These are phyloP conservation scores for Xestia c-nigrum DNA, from an alignment of 2,888 invertebrate species.

Conservation along the genomic window DNA sequence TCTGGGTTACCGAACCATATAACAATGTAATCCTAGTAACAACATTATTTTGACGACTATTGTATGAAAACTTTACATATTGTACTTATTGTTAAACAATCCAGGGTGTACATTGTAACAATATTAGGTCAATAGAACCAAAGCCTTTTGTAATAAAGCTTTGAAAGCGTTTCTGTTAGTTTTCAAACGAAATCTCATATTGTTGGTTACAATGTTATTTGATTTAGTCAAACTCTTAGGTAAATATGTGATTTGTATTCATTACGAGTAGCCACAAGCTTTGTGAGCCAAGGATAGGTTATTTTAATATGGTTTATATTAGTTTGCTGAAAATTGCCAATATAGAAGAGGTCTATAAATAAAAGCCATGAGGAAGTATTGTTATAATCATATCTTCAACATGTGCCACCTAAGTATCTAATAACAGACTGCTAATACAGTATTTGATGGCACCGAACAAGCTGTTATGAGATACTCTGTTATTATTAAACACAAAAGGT, in stretches of 20 bases:
- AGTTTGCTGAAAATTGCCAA: neutral
- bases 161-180: slow-evolving; percentile 31
- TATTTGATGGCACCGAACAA: slow-evolving; percentile 4
- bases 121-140: slow-evolving; percentile 24
- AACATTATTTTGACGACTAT: slow-evolving; percentile 29
- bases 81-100: slow-evolving; percentile 28
- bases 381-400: neutral
- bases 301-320: neutral
- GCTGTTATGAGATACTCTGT: neutral
- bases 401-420: neutral
- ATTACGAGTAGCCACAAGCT: slow-evolving; percentile 9
- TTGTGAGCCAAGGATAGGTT: neutral
- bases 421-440: neutral
- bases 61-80: slow-evolving; percentile 29
- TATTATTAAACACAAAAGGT: neutral
- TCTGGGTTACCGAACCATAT: neutral
- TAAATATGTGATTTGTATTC: slow-evolving; percentile 21
- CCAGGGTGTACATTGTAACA: slow-evolving; percentile 13
- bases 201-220: slow-evolving; percentile 20
- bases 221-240: slow-evolving; percentile 18
- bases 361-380: slow-evolving; percentile 7
- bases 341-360: neutral
- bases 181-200: slow-evolving; percentile 17
- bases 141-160: slow-evolving; percentile 27
- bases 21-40: slow-evolving; percentile 10